phyloP scores from a whole-genome alignment of 2,113 vertebrate species.

The Bubo scandiacus region DNA sequence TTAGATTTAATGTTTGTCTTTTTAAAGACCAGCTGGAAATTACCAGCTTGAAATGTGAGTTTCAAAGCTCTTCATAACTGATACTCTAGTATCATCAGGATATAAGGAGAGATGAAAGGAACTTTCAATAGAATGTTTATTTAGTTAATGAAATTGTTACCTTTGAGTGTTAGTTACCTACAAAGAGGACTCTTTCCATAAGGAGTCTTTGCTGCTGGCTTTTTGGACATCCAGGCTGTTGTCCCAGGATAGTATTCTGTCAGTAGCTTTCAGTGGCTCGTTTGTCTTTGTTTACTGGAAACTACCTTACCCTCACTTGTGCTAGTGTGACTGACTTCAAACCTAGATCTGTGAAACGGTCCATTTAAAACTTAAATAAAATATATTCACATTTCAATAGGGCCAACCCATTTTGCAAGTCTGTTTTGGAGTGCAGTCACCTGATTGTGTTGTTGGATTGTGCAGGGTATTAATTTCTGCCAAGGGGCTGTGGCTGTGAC shows the following conservation, averaged over 20 bases:
- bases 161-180: background rate
- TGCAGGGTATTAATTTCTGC: background rate
- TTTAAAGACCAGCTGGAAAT: background rate
- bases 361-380: background rate
- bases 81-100: background rate
- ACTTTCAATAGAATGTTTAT: background rate
- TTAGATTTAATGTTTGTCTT: background rate
- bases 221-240: background rate
- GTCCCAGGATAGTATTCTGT: background rate
- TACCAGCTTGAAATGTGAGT: background rate
- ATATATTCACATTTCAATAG: background rate
- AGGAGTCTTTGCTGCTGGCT: background rate
- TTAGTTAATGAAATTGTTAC: background rate
- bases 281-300: background rate
- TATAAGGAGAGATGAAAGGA: background rate
- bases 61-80: background rate
- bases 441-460: background rate
- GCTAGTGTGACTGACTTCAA: background rate
- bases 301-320: background rate
- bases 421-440: background rate
- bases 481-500: background rate
- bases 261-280: background rate
- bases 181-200: background rate
- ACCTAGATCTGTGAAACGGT: background rate
- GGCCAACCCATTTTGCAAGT: background rate